A percentile compares a stretch with the other conserved stretches of the same genome.
These are phyloP conservation scores for Sphaerophoria taeniata DNA, from an alignment of 2,888 invertebrate species.

Conservation along the genomic window DNA sequence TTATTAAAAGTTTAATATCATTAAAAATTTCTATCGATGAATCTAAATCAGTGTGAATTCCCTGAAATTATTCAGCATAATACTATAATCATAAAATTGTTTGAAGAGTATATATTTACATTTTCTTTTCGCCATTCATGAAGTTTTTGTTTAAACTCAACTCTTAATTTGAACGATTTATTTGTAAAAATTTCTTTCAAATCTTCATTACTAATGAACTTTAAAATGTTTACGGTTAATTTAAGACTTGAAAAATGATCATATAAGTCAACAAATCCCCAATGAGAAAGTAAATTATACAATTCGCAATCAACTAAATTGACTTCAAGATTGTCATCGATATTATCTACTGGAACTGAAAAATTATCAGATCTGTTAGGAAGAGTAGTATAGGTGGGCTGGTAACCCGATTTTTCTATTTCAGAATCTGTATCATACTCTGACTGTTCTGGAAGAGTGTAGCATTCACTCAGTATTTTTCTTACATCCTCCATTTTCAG, in stretches of 20 bases:
- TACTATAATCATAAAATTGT: conserved; percentile 3
- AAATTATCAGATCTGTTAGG: background rate
- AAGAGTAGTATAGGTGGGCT: conserved; percentile 6
- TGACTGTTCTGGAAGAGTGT: background rate
- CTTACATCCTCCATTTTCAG: background rate
- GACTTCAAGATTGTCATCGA: conserved; percentile 5
- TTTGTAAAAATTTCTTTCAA: conserved; percentile 14
- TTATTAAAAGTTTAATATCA: conserved; percentile 11
- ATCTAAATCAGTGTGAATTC: conserved; percentile 1
- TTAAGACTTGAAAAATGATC: conserved; percentile 8
- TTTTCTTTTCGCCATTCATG: conserved; percentile 16
- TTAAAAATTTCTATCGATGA: conserved; percentile 8
- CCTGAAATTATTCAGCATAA: conserved; percentile 8
- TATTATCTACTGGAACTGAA: conserved; percentile 1
- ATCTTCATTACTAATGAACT: conserved; percentile 22
- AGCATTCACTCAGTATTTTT: background rate
- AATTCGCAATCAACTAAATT: conserved; percentile 13
- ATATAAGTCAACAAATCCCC: conserved; percentile 22
- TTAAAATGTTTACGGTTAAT: conserved; percentile 10
- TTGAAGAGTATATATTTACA: conserved; percentile 15
- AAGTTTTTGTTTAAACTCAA: conserved; percentile 27
- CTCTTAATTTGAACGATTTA: conserved; percentile 22
- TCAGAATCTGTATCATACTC: background rate
- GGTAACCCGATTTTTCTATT: conserved; percentile 3
- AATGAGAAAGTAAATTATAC: conserved; percentile 10